A percentile compares a stretch with the other conserved stretches of the same genome.
These are phyloP conservation scores for Neuroscelio doddi DNA, from an alignment of 2,888 invertebrate genomes.

Conservation along the genomic window DNA sequence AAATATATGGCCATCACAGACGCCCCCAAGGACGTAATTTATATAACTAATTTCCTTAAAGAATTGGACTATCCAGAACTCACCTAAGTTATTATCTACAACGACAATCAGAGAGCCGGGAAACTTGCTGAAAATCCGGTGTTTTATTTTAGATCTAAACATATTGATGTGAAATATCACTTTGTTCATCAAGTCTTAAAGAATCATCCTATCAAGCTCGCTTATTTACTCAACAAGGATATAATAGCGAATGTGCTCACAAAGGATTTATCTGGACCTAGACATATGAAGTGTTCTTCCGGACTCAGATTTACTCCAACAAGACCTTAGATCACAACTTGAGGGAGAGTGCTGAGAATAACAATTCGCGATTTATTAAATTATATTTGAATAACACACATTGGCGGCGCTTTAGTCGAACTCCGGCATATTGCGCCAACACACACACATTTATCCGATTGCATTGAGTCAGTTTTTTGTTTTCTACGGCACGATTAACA, in stretches of 20 bases:
- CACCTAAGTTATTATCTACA: constrained; percentile 9
- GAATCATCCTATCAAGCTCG: constrained; percentile 10
- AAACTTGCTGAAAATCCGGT: constrained; percentile 23
- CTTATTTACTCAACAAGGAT: constrained; percentile 18
- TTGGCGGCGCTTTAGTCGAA: too few species aligned
- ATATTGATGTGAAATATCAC: constrained; percentile 12
- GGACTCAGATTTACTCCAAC: neutral
- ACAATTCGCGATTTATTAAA: constrained; percentile 1
- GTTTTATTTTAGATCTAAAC: constrained; percentile 9
- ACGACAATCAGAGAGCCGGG: constrained; percentile 32
- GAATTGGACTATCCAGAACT: constrained; percentile 11
- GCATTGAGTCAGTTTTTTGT: too few species aligned
- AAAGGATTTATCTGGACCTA: constrained; percentile 15
- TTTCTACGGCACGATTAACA: too few species aligned
- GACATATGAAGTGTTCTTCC: too few species aligned
- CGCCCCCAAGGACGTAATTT: constrained; percentile 25
- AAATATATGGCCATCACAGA: constrained; percentile 41
- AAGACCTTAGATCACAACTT: neutral
- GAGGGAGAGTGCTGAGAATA: constrained; percentile 12
- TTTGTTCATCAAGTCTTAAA: constrained; percentile 17
- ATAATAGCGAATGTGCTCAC: constrained; percentile 34
- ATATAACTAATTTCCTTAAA: constrained; percentile 17
- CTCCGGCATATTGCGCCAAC: too few species aligned
- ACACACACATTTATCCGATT: too few species aligned
- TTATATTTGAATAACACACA: too few species aligned